Base-by-base conservation (phyloP, 2,888 invertebrate species). In the Pomacea canaliculata region DNA sequence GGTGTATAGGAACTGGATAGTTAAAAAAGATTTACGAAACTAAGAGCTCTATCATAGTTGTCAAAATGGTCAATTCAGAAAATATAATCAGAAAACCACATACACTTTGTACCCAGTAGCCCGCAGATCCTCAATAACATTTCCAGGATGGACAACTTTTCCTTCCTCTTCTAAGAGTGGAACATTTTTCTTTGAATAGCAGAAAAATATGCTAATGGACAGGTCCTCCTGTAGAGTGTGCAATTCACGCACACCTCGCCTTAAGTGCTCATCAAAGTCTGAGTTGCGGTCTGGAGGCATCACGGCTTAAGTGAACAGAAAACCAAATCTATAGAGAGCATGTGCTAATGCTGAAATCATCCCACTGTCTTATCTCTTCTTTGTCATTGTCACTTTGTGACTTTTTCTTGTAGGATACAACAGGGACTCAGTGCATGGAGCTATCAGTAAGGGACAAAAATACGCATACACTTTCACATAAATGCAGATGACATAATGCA, bases 181-280 rank as follows among this genome's bases (percentile, higher is more conserved):
- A 19, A 87, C 79, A 77, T 90, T 84, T n/a, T 80, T 81, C 23
- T 72, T 77, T 10, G 85, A 82, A 81, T 85, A 89, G 65, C 86
- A 78, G 78, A 90, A 84, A 73, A 87, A 85, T 8, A 86, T 80
- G 48, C 83, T 85, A 18, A 83, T 77, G 10, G 79, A 83, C 13
- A 86, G 79, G 65, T 84, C 85, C 18, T 85, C 83, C 72, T 77
- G 76, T 37, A 87, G 80, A 67, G 85, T 83, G 23, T 84, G 84
- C 49, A 89, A 77, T 77, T 88, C 87, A 27, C 84, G 79, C 7
- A 89, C 85, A 73, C 85, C 85, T 70, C 83, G 83, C 18, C 85
- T 83, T 10, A 90, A 81, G 76, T 90, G 90, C 23, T 86, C 83
- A 79, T 90, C 90, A 83, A 88, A 88, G 76, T 89, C 89, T 7